Conservation (phyloP, 2,113 vertebrate genomes). For the Apodemus sylvaticus region DNA sequence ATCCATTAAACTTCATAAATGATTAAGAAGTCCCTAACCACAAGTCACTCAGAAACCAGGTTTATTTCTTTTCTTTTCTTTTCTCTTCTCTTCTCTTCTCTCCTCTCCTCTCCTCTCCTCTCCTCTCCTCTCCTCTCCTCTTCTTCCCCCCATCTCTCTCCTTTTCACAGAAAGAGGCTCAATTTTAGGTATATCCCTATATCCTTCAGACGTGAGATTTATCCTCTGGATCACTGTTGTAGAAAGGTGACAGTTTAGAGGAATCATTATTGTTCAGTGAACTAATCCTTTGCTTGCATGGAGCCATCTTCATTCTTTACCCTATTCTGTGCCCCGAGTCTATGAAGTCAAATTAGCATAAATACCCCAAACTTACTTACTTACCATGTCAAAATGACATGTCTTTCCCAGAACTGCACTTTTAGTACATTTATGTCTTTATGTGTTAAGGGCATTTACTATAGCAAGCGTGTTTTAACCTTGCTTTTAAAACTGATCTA, state of each 20-base stretch:
- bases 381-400: not conserved
- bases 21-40: not conserved
- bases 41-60: not conserved
- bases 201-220: not conserved
- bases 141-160: no score
- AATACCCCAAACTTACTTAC: not conserved
- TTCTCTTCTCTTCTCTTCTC: not conserved
- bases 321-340: not conserved
- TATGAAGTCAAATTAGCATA: not conserved
- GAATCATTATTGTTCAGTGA: not conserved
- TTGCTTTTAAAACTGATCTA: slow-evolving; percentile 3
- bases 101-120: no score
- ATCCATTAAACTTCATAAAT: slow-evolving; percentile 28
- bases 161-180: not conserved
- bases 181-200: not conserved
- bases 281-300: not conserved
- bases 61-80: not conserved
- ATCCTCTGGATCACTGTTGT: not conserved
- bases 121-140: not conserved
- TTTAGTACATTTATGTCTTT: slow-evolving; percentile 17
- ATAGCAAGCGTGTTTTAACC: not conserved
- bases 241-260: not conserved
- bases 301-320: not conserved
- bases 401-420: not conserved
- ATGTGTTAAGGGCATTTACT: slow-evolving; percentile 11